phyloP scores from a whole-genome alignment of 1,140 invertebrate genomes.

The Bombus terrestris region DNA sequence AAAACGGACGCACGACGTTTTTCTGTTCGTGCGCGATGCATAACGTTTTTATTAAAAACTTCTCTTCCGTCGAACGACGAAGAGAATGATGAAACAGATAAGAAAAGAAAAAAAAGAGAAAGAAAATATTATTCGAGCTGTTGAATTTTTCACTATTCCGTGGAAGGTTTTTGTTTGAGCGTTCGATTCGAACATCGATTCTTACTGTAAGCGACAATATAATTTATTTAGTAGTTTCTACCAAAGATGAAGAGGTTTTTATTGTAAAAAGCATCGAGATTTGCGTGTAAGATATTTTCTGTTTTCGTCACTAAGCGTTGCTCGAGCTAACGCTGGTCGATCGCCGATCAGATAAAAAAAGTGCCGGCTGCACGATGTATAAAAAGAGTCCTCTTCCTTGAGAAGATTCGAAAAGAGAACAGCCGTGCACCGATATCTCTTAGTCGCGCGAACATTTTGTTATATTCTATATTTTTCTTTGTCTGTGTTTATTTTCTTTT shows the following conservation, averaged over 20 bases:
- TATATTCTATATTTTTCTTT: slow-evolving; percentile 11
- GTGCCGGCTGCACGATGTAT: background rate
- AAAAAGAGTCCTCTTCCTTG: background rate
- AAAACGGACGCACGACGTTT: background rate
- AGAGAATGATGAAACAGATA: background rate
- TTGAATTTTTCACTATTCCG: background rate
- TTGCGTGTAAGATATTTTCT: slow-evolving; percentile 67
- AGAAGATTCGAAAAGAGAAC: background rate
- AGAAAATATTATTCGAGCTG: background rate
- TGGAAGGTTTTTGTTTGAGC: slow-evolving; percentile 39
- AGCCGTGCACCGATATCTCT: slow-evolving; percentile 19
- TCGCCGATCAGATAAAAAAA: background rate
- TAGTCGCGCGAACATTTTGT: slow-evolving; percentile 12
- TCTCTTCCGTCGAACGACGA: too few species aligned
- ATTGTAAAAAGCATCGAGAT: slow-evolving; percentile 68
- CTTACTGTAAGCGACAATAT: slow-evolving; percentile 73
- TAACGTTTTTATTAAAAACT: background rate
- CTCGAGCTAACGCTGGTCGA: background rate
- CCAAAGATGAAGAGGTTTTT: slow-evolving; percentile 81
- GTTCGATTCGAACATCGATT: slow-evolving; percentile 39
- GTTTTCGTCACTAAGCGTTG: background rate
- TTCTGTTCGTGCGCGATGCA: background rate
- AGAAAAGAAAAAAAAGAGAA: background rate
- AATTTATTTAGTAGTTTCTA: slow-evolving; percentile 82
- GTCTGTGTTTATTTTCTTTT: background rate